phyloP scores from a whole-genome alignment of 2,797 vertebrate species.

The Hoplostethus mediterraneus region DNA sequence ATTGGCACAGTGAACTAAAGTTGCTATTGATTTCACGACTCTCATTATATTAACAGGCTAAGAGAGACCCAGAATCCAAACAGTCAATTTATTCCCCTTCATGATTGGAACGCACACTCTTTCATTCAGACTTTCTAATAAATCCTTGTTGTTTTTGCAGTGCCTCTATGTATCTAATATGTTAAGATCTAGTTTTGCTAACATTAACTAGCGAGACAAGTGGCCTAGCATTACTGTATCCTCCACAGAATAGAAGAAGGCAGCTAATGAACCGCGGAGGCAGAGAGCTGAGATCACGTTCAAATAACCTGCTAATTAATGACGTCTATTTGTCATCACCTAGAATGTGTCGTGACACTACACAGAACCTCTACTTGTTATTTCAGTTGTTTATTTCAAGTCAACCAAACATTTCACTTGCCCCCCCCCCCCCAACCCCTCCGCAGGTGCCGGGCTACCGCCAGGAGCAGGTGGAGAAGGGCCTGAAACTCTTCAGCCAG shows the following conservation, averaged over 20 bases:
- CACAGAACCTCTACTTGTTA: constrained; percentile 21
- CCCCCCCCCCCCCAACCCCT: background rate
- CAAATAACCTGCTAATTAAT: constrained; percentile 28
- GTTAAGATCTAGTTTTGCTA: no score
- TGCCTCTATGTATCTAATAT: no score
- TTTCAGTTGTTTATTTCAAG: constrained; percentile 20
- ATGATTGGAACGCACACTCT: no score
- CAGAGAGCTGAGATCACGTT: constrained; percentile 15
- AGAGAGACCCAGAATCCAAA: background rate
- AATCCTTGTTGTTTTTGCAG: no score
- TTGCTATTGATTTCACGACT: background rate
- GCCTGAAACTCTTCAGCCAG: constrained; percentile 96
- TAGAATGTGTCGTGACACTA: constrained; percentile 3
- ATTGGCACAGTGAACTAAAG: background rate
- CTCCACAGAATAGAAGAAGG: background rate
- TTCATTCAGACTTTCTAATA: no score
- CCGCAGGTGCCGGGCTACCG: constrained; percentile 95
- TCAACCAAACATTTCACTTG: constrained; percentile 31
- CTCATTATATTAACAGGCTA: background rate
- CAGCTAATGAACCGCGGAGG: background rate
- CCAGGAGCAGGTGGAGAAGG: constrained; percentile 96
- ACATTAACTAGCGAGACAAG: background rate
- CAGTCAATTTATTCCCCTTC: no score
- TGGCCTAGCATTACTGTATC: background rate
- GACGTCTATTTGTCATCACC: background rate